A percentile compares a stretch with the other conserved stretches of the same genome.
Conservation (phyloP, 92 coral and sea anemone species). For the Bergia sp. region DNA sequence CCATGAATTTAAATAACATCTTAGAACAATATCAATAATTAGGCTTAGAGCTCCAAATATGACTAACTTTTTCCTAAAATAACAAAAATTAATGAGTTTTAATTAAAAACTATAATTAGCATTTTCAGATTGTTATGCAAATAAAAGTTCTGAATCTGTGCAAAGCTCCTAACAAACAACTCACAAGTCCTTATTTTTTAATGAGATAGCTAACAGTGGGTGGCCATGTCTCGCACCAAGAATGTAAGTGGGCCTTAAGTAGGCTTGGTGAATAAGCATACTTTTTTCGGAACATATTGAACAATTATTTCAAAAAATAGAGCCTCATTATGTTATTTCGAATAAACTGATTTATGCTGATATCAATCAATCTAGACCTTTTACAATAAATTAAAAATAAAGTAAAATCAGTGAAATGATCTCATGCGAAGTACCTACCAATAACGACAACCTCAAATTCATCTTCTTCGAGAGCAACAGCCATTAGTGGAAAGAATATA, state of each 20-base stretch:
- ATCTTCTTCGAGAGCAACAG: conserved; percentile 24
- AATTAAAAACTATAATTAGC: background rate
- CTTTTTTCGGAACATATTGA: background rate
- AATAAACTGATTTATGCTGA: too few relatives aligned
- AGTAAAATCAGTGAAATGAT: too few relatives aligned
- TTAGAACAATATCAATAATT: background rate
- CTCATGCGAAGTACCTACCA: background rate
- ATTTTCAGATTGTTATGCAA: background rate
- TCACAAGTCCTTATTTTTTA: background rate
- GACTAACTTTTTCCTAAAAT: too few relatives aligned
- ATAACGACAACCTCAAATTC: conserved; percentile 31
- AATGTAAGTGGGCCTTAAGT: too few relatives aligned
- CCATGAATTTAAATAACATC: too few relatives aligned
- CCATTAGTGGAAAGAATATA: conserved; percentile 8
- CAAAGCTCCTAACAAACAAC: too few relatives aligned
- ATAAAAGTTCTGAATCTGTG: too few relatives aligned
- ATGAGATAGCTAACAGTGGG: background rate
- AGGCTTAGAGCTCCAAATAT: too few relatives aligned
- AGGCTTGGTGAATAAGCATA: too few relatives aligned
- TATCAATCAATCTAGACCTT: background rate
- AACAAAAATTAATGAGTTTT: too few relatives aligned
- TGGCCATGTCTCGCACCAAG: too few relatives aligned
- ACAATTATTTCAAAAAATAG: too few relatives aligned
- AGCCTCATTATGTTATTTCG: background rate
- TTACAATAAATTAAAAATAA: background rate